phyloP scores from a whole-genome alignment of 2,113 vertebrate genomes.

The pig (Sus scrofa) region DNA sequence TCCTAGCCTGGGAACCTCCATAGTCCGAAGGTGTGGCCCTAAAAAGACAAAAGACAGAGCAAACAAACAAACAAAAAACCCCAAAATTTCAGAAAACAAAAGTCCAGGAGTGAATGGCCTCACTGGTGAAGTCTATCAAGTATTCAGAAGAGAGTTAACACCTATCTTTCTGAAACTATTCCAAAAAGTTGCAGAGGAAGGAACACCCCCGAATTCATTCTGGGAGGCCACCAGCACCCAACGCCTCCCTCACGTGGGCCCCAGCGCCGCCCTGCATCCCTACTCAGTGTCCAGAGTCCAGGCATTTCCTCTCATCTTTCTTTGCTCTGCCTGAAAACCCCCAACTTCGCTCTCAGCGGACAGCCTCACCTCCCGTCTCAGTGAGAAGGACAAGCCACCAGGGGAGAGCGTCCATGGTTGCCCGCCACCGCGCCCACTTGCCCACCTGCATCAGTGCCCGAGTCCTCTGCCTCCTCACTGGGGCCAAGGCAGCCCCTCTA shows the following conservation, averaged over 20 bases:
- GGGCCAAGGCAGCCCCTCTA: not conserved
- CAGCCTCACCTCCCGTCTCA: not conserved
- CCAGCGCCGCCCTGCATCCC: not conserved
- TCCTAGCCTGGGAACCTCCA: too few relatives aligned
- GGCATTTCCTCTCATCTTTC: not conserved
- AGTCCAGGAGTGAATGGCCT: too few relatives aligned
- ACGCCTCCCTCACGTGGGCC: not conserved
- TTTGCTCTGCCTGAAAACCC: not conserved
- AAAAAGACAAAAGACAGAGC: too few relatives aligned
- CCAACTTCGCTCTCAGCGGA: not conserved
- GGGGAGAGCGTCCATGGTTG: rapidly evolving
- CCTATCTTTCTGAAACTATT: too few relatives aligned
- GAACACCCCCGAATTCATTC: too few relatives aligned
- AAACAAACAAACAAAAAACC: too few relatives aligned
- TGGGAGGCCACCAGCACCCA: too few relatives aligned
- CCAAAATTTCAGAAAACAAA: too few relatives aligned
- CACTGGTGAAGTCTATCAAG: too few relatives aligned
- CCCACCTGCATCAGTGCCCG: rapidly evolving
- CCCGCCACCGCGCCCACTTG: rapidly evolving
- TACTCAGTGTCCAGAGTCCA: not conserved
- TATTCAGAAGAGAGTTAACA: too few relatives aligned
- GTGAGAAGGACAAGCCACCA: not conserved
- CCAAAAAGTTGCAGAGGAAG: too few relatives aligned
- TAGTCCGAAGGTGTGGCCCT: too few relatives aligned
- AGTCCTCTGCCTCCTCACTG: not conserved